These are phyloP conservation scores for Eustalomyia histrio DNA, from an alignment of 2,888 invertebrate genomes.

Conservation along the genomic window DNA sequence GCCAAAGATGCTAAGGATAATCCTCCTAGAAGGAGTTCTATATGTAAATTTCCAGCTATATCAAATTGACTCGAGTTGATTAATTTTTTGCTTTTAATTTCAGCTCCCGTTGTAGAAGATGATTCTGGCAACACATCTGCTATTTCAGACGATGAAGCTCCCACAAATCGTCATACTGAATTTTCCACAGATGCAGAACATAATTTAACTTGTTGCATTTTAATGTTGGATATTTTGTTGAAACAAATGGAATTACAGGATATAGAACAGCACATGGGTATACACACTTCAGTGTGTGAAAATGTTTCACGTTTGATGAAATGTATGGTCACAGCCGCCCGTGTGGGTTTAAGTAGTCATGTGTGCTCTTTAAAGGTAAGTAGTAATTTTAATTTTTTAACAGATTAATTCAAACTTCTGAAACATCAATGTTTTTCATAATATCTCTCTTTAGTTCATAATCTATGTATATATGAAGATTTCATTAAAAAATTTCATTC, in stretches of 20 bases:
- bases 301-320: conserved; percentile 87
- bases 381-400: background rate
- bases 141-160: conserved; percentile 85
- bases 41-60: conserved; percentile 80
- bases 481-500: no score
- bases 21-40: conserved; percentile 80
- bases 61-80: background rate
- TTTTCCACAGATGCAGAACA: conserved; percentile 86
- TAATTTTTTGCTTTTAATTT: background rate
- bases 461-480: no score
- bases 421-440: no score
- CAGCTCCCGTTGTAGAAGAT: conserved; percentile 85
- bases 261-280: conserved; percentile 88
- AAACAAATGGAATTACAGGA: conserved; percentile 96
- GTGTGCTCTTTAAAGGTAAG: conserved; percentile 81
- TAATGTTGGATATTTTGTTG: conserved; percentile 96
- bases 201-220: conserved; percentile 95
- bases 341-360: conserved; percentile 84
- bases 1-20: conserved; percentile 78
- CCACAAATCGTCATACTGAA: conserved; percentile 83
- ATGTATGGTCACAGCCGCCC: conserved; percentile 87
- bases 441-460: no score
- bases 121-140: conserved; percentile 85
- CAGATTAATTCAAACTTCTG: background rate
- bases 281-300: conserved; percentile 87